Base-by-base conservation (phyloP, 2,113 vertebrate genomes). In the Microcebus murinus region DNA sequence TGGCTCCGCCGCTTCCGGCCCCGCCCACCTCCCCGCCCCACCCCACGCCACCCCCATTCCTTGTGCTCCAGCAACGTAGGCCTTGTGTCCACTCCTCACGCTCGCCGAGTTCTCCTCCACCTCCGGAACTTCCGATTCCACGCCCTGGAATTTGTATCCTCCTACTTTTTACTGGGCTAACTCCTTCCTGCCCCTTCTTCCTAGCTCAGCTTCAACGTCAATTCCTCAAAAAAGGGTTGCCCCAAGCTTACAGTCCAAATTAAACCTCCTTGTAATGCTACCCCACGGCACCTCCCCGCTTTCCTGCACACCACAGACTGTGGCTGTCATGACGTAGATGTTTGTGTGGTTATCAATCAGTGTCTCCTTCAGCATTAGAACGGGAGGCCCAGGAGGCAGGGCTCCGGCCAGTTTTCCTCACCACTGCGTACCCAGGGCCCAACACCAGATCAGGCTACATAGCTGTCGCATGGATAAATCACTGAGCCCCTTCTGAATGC, bases 1-100 rank as follows among this genome's bases (percentile, higher is more conserved):
- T 8, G 65, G 52, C 9, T 18, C 31, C 3, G 29, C 27, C 15
- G 1, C 45, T 39, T 21, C 48, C 1, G 3, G 42, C 1, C 4
- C 57, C 61, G 45, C 42, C 50, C 27, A 6, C 34, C 63, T n/a
- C 34, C 34, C 36, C 29, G 55, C 48, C 70, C 27, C 50, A 52
- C 50, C 50, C 57, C 8, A 7, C n/a, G n/a, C 71, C 45, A 48
- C 59, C 39, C 1, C 61, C 39, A 15, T 6, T 31, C 42, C n/a
- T 21, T 31, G 3, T 50, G 86, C 52, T 70, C 52, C 39, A 74
- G 73, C 31, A n/a, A 10, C 0, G 0, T 17, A 18, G 10, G 31
- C 39, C 59, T 87, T 18, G 27, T 59, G 2, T n/a, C 5, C 29
- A 27, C 29, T 15, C 45, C 21, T n/a, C 50, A 71, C 12, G 23